Evolutionary conservation across 2,797 vertebrate genomes (phyloP), one percentile per base, ranked within the genome.

Genomic region (Myotis pilosus): DNA sequence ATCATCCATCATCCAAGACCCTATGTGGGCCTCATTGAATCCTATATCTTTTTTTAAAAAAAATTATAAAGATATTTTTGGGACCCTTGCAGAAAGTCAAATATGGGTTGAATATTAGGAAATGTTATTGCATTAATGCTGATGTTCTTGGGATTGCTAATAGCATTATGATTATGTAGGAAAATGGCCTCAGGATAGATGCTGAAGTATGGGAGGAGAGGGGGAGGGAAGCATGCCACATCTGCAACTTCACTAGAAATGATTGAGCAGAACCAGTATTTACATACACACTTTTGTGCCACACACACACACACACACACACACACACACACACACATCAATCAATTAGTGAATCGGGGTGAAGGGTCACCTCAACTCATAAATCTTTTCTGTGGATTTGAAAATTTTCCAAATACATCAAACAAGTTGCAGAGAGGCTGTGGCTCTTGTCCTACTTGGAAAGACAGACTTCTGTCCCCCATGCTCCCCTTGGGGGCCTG

Each of bases 401-500:
- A 79, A 93, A 47, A 8, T 51, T 87, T 92, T 60, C 49, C 51
- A 53, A 76, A 74, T 69, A 23, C 47, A 66, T 57, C 10, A 1
- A 36, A 62, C 33, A 38, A 69, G 68, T 20, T 12, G 1, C 55
- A 19, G 49, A 76, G 84, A 74, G 49, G 75, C 69, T 20, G 7
- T 84, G 89, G 69, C 86, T 86, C 23, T 92, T 62, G 66, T 92
- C 85, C 96, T 75, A 16, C 72, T 74, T 64, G n/a, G 44, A 81
- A 51, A 47, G 69, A 49, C 64, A 0, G 8, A 9, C 57, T 60
- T 85, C 41, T 71, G 72, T 78, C 16, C 22, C 60, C 9, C 0
- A 4, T 5, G 22, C 55, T 3, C 38, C 33, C 92, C n/a, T 5
- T 0, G 23, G 89, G 72, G 55, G 19, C 53, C 51, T 16, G 47